A percentile compares a stretch with the other conserved stretches of the same genome.
Conservation (phyloP, 1,140 invertebrate species). For the Macrocentrus cingulum region DNA sequence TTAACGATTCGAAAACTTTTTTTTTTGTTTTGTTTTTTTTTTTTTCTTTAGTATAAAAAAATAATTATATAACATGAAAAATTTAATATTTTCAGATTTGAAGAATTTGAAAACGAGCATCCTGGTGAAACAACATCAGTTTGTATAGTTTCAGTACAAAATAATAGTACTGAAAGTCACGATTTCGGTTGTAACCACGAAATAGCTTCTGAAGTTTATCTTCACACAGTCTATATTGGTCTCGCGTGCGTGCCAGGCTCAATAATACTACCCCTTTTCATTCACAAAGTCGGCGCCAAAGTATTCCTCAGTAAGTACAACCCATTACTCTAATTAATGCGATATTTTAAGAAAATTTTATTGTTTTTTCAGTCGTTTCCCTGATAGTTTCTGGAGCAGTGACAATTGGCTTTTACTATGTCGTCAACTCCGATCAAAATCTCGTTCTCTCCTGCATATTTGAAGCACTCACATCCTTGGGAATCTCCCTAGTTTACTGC, state of each 20-base stretch:
- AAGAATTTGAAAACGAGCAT: slow-evolving; percentile 67
- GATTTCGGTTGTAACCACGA: slow-evolving; percentile 40
- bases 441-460: slow-evolving; percentile 73
- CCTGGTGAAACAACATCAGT: slow-evolving; percentile 68
- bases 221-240: slow-evolving; percentile 73
- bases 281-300: slow-evolving; percentile 72
- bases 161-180: slow-evolving; percentile 43
- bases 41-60: too few relatives aligned
- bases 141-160: slow-evolving; percentile 67
- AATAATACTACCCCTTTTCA: slow-evolving; percentile 70
- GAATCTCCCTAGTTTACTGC: slow-evolving; percentile 74
- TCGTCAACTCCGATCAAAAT: slow-evolving; percentile 70
- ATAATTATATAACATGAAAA: too few relatives aligned
- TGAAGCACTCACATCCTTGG: slow-evolving; percentile 73
- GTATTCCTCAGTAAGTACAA: slow-evolving; percentile 70
- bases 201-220: slow-evolving; percentile 68
- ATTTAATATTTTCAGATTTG: slow-evolving; percentile 59
- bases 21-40: too few relatives aligned
- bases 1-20: too few relatives aligned
- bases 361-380: slow-evolving; percentile 66
- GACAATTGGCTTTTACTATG: slow-evolving; percentile 76
- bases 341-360: slow-evolving; percentile 31
- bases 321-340: neutral
- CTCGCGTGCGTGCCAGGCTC: slow-evolving; percentile 74
- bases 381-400: slow-evolving; percentile 71